A percentile compares a stretch with the other conserved stretches of the same genome.
Conservation (phyloP, 2,888 invertebrate genomes). For the Rhogogaster chlorosoma region DNA sequence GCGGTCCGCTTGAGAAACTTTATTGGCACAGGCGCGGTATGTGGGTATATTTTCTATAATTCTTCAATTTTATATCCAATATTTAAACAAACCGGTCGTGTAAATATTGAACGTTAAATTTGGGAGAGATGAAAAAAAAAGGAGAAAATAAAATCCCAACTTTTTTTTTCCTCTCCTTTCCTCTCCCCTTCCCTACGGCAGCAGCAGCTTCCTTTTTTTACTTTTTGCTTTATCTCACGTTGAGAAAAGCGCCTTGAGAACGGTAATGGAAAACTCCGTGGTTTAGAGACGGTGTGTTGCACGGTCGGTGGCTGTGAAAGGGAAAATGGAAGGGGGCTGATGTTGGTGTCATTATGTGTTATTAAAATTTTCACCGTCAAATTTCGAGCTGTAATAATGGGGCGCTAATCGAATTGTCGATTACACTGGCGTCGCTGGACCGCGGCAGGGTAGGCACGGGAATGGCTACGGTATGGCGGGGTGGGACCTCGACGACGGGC, state of each 20-base stretch:
- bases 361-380: constrained; percentile 44
- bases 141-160: neutral
- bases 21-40: neutral
- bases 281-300: constrained; percentile 2
- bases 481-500: neutral
- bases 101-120: neutral
- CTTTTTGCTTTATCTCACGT: neutral
- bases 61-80: neutral
- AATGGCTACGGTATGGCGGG: neutral
- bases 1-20: neutral
- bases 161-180: neutral
- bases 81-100: neutral
- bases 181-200: no score
- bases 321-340: neutral
- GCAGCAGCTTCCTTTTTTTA: neutral
- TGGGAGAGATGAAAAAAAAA: neutral
- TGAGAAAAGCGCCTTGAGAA: constrained; percentile 10
- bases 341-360: constrained; percentile 35
- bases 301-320: constrained; percentile 9
- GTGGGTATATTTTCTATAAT: neutral
- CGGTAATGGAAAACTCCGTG: constrained; percentile 29
- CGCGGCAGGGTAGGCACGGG: neutral
- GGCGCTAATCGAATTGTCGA: constrained; percentile 53
- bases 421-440: constrained; percentile 47
- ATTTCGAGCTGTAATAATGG: constrained; percentile 43